Conservation (phyloP, 2,113 vertebrate species). For the Lophura nycthemera region DNA sequence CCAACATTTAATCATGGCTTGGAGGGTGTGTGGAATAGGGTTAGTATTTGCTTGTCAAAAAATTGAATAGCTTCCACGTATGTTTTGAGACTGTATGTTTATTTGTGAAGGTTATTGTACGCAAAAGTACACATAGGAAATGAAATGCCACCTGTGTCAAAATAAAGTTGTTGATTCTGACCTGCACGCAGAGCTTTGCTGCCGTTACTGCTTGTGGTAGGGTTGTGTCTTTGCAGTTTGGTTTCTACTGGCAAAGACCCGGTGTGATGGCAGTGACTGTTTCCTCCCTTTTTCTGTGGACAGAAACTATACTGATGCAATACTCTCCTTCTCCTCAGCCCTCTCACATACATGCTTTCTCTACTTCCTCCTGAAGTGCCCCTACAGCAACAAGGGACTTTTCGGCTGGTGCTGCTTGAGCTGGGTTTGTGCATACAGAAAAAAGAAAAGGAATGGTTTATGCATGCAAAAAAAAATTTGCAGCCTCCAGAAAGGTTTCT, state of each 20-base stretch:
- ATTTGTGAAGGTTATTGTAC: background rate
- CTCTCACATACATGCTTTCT: fast-evolving
- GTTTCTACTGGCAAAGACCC: background rate
- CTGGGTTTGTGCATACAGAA: background rate
- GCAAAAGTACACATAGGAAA: background rate
- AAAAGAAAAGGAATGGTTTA: background rate
- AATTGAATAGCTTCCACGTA: background rate
- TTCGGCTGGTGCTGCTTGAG: background rate
- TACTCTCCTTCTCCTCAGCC: background rate
- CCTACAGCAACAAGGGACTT: background rate
- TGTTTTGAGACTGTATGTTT: background rate
- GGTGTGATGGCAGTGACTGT: background rate
- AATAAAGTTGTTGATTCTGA: background rate
- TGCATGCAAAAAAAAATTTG: background rate
- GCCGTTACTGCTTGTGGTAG: background rate
- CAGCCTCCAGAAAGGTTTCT: background rate
- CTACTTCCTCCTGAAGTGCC: background rate
- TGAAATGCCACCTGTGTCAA: background rate
- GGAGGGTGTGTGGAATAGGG: background rate
- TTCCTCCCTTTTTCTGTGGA: background rate
- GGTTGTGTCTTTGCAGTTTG: constrained; percentile 1
- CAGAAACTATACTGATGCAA: background rate
- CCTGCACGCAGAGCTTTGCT: background rate
- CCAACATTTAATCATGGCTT: background rate
- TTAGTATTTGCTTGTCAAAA: background rate